These are phyloP conservation scores for Gonatopus flavifemur DNA, from an alignment of 1,140 invertebrate species.

Conservation along the genomic window DNA sequence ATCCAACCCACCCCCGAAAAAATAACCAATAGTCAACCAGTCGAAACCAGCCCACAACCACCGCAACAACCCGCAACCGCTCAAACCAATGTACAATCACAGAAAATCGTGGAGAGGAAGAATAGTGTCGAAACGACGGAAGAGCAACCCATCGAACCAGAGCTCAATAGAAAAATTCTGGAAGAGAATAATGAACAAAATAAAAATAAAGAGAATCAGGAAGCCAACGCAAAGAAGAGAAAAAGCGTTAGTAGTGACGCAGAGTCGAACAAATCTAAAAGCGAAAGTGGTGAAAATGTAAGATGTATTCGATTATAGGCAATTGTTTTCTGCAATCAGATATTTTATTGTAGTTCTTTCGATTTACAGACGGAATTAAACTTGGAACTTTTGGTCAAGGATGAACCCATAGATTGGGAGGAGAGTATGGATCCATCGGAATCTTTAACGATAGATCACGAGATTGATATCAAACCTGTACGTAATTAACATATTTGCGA, in stretches of 20 bases:
- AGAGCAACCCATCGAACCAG: conserved; percentile 34
- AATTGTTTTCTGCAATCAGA: background rate
- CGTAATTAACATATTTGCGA: conserved; percentile 17
- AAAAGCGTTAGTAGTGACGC: conserved; percentile 42
- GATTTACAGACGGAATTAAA: conserved; percentile 49
- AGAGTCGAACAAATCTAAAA: conserved; percentile 50
- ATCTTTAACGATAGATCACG: conserved; percentile 55
- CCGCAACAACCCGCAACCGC: conserved; percentile 14
- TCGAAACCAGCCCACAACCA: conserved; percentile 22
- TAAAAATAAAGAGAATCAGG: conserved; percentile 51
- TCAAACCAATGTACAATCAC: background rate
- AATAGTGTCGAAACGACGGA: conserved; percentile 34
- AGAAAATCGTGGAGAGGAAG: conserved; percentile 38
- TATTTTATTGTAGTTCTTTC: no score
- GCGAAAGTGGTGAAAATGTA: conserved; percentile 50
- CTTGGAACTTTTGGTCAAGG: conserved; percentile 63
- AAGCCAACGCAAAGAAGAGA: conserved; percentile 45
- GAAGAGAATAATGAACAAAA: conserved; percentile 45
- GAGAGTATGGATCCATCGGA: conserved; percentile 59
- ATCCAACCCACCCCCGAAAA: conserved; percentile 48
- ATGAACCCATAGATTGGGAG: conserved; percentile 71
- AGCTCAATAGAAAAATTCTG: conserved; percentile 29
- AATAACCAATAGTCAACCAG: conserved; percentile 30
- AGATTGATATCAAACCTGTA: conserved; percentile 60
- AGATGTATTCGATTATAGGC: no score